phyloP scores from a whole-genome alignment of 2,888 invertebrate species.

The Nycteola revayana region DNA sequence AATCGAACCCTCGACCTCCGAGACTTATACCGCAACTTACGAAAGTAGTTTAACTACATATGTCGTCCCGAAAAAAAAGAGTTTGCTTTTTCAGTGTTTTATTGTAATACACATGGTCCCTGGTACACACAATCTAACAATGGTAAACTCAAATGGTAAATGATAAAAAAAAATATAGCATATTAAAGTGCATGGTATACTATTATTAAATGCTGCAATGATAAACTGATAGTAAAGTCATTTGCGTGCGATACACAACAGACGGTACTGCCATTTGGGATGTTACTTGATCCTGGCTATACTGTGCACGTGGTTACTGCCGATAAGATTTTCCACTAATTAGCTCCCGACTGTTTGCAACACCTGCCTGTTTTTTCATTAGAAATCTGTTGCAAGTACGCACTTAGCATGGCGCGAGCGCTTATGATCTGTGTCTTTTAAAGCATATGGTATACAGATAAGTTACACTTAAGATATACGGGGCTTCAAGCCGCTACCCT shows the following conservation, averaged over 20 bases:
- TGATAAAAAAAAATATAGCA: no score
- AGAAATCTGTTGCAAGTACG: conserved; percentile 50
- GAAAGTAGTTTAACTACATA: no score
- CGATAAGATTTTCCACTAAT: conserved; percentile 58
- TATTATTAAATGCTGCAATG: no score
- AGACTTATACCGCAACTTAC: no score
- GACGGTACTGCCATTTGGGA: conserved; percentile 57
- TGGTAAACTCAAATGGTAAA: no score
- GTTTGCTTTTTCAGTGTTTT: no score
- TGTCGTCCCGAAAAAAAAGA: no score
- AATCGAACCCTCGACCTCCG: no score
- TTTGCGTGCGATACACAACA: conserved; percentile 31
- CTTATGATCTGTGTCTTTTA: conserved; percentile 40
- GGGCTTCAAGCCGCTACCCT: conserved; percentile 33
- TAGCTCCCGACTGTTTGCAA: conserved; percentile 40
- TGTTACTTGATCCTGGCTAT: conserved; percentile 42
- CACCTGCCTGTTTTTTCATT: conserved; percentile 60
- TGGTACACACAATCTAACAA: no score
- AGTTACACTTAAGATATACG: conserved; percentile 48
- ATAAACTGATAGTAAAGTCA: conserved; percentile 17
- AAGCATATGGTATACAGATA: conserved; percentile 58
- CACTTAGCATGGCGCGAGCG: conserved; percentile 55
- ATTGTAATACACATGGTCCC: no score
- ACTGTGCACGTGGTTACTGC: conserved; percentile 26
- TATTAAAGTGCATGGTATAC: no score